Percentiles rank a stretch among this genome's conserved stretches.
Conservation (phyloP, 53 echinoderm and acorn worm species). For the Hippasteria phrygiana region DNA sequence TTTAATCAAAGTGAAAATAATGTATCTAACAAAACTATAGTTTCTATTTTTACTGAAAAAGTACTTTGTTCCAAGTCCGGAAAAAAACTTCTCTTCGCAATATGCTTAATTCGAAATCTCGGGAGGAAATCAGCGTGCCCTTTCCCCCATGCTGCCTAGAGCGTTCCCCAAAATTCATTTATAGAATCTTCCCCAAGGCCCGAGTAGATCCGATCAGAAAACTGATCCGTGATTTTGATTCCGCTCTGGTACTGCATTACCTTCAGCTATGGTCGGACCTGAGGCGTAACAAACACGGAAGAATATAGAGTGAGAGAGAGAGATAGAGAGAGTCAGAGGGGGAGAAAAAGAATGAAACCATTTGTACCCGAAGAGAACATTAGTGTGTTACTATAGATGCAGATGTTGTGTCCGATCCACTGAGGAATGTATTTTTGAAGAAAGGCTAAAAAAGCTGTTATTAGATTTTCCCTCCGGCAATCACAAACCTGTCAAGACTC, state of each 20-base stretch:
- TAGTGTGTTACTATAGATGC: background rate
- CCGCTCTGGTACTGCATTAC: background rate
- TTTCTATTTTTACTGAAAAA: too few species aligned
- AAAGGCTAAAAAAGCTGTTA: background rate
- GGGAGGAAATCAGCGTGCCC: background rate
- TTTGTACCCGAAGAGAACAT: background rate
- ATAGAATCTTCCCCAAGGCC: background rate
- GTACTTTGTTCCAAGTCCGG: too few species aligned
- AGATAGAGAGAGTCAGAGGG: too few species aligned
- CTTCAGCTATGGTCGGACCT: too few species aligned
- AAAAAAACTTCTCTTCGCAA: too few species aligned
- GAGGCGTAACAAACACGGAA: too few species aligned
- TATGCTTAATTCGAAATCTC: too few species aligned
- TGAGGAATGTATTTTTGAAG: background rate
- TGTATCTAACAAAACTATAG: too few species aligned
- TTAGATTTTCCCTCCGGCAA: background rate
- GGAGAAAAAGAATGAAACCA: too few species aligned
- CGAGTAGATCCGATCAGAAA: background rate
- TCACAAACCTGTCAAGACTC: background rate
- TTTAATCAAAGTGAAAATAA: too few species aligned
- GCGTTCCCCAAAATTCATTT: background rate
- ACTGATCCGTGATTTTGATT: background rate
- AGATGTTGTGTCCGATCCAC: background rate
- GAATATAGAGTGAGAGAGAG: too few species aligned
- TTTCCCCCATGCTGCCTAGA: background rate